Conservation (phyloP, 2,888 invertebrate genomes). For the Catocala sponsa region DNA sequence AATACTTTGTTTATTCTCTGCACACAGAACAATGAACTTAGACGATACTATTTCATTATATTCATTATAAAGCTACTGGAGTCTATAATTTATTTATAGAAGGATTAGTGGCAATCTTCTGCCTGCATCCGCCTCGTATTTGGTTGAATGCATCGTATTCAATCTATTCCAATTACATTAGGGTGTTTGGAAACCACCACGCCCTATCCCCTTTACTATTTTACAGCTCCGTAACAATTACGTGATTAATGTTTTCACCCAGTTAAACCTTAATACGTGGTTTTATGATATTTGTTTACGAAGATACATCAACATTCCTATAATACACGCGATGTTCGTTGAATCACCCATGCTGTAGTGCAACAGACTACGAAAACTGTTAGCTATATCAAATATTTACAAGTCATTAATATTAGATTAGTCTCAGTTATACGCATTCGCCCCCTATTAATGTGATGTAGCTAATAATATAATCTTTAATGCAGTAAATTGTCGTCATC, state of each 20-base stretch:
- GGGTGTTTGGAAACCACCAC: slow-evolving; percentile 23
- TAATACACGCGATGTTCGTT: background rate
- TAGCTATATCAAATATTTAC: too few species aligned
- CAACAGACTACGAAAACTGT: too few species aligned
- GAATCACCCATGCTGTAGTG: slow-evolving; percentile 15
- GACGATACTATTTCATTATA: background rate
- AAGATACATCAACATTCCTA: too few species aligned
- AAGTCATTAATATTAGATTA: too few species aligned
- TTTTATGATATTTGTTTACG: slow-evolving; percentile 30
- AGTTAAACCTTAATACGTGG: slow-evolving; percentile 19
- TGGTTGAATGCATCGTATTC: slow-evolving; percentile 32
- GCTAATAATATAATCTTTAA: too few species aligned
- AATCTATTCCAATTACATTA: slow-evolving; percentile 39
- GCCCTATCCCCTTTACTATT: slow-evolving; percentile 36
- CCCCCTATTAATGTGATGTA: too few species aligned
- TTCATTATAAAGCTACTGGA: background rate
- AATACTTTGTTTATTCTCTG: too few species aligned
- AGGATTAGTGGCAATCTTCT: slow-evolving; percentile 13
- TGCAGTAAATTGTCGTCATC: too few species aligned
- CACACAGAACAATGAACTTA: too few species aligned
- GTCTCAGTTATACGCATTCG: too few species aligned
- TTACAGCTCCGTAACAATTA: slow-evolving; percentile 37
- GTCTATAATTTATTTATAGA: slow-evolving; percentile 1
- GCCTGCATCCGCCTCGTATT: slow-evolving; percentile 14
- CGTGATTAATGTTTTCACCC: slow-evolving; percentile 37